Evolutionary conservation across 2,888 invertebrate genomes (phyloP).

Genomic region (Nemotelus pantherinus): DNA sequence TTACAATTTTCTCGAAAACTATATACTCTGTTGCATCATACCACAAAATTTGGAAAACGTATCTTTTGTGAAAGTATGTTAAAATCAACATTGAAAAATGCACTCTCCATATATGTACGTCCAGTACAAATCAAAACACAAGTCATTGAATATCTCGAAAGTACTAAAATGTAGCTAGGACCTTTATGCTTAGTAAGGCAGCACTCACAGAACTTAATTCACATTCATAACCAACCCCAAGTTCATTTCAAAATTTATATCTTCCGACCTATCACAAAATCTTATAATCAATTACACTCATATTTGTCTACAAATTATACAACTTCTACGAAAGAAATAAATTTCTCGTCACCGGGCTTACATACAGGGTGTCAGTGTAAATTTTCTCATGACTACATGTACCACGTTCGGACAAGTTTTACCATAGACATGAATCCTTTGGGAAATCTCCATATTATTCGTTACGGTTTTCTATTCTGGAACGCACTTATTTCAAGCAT

Average conservation of each 20-base stretch:
- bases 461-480: not conserved
- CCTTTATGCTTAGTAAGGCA: too few species aligned
- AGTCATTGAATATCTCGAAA: too few species aligned
- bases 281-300: slow-evolving; percentile 18
- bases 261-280: not conserved
- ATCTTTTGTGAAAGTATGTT: too few species aligned
- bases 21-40: too few species aligned
- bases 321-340: slow-evolving; percentile 22
- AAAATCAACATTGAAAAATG: too few species aligned
- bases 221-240: too few species aligned
- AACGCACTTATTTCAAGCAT: slow-evolving; percentile 11
- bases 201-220: too few species aligned
- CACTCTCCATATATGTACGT: too few species aligned
- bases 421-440: slow-evolving; percentile 27
- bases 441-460: slow-evolving; percentile 39
- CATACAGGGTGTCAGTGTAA: slow-evolving; percentile 21
- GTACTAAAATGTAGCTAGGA: too few species aligned
- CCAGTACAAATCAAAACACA: too few species aligned
- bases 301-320: slow-evolving; percentile 27
- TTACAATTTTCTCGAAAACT: too few species aligned
- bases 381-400: slow-evolving; percentile 15
- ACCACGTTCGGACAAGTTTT: slow-evolving; percentile 2
- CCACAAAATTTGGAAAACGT: too few species aligned
- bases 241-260: not conserved
- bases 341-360: not conserved